These are phyloP conservation scores for Idaea biselata DNA, from an alignment of 2,888 invertebrate species.

Conservation along the genomic window DNA sequence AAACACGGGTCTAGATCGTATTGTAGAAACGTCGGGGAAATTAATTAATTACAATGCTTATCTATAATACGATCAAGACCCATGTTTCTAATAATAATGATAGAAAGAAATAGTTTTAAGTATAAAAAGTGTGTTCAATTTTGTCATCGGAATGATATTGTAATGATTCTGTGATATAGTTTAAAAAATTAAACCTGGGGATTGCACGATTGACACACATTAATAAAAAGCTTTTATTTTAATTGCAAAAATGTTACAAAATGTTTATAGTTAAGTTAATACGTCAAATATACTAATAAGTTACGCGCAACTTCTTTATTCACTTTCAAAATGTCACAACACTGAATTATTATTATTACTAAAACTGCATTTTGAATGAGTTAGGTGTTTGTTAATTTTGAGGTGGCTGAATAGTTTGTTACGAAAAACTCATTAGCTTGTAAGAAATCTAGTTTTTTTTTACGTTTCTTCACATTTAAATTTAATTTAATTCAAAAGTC, in stretches of 20 bases:
- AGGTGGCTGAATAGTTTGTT: slow-evolving; percentile 4
- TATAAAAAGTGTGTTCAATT: too few species aligned
- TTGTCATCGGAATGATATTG: too few species aligned
- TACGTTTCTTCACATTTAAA: not conserved
- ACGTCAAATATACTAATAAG: slow-evolving; percentile 16
- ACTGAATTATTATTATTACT: slow-evolving; percentile 11
- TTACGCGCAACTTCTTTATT: slow-evolving; percentile 25
- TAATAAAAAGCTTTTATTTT: not conserved
- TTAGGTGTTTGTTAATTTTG: slow-evolving; percentile 16
- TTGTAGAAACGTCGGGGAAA: too few species aligned
- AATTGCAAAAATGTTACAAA: not conserved
- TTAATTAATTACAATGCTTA: too few species aligned
- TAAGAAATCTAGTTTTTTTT: not conserved
- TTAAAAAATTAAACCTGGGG: too few species aligned
- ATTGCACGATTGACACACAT: too few species aligned
- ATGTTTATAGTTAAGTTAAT: not conserved
- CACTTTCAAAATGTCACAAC: slow-evolving; percentile 17
- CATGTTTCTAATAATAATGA: too few species aligned
- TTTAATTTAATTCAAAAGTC: not conserved
- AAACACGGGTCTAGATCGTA: too few species aligned
- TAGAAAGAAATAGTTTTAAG: too few species aligned
- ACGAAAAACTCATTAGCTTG: slow-evolving; percentile 4
- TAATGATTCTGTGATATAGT: too few species aligned
- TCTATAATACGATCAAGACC: too few species aligned
- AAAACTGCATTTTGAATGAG: slow-evolving; percentile 28